Conservation (phyloP, 1,140 invertebrate species). For the Hycleus cichorii region DNA sequence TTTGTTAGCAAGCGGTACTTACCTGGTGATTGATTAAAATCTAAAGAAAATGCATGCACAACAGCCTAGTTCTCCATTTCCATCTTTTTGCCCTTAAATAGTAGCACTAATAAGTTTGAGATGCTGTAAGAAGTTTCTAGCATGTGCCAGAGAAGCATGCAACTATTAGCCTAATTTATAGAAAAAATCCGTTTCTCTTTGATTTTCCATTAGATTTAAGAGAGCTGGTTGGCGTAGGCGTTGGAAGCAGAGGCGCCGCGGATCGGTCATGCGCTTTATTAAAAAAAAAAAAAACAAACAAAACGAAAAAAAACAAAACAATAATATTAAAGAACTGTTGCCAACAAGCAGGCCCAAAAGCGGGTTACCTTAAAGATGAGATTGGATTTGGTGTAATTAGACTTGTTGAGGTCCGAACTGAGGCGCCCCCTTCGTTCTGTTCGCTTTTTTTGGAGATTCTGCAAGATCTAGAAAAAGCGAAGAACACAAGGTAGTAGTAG, state of each 20-base stretch:
- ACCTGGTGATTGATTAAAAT: too few relatives aligned
- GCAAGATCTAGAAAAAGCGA: constrained; percentile 92
- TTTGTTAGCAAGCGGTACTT: too few relatives aligned
- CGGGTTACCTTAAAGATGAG: constrained; percentile 93
- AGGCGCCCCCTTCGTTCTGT: constrained; percentile 87
- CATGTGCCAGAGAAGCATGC: too few relatives aligned
- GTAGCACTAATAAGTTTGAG: too few relatives aligned
- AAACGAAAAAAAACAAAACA: neutral
- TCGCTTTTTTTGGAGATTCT: constrained; percentile 95
- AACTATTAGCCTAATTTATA: too few relatives aligned
- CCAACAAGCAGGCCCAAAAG: constrained; percentile 31
- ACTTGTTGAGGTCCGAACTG: constrained; percentile 75
- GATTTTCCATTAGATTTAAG: neutral
- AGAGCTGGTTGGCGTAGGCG: constrained; percentile 3
- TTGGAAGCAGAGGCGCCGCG: constrained; percentile 39
- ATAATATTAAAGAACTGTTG: neutral
- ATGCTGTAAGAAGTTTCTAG: too few relatives aligned
- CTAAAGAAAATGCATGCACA: too few relatives aligned
- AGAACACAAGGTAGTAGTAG: constrained; percentile 60
- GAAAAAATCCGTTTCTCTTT: too few relatives aligned
- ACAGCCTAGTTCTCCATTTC: too few relatives aligned
- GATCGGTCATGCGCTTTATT: constrained; percentile 38
- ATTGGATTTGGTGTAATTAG: constrained; percentile 92
- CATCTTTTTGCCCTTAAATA: too few relatives aligned
- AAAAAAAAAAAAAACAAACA: constrained; percentile 1